Base-by-base conservation (phyloP, 2,113 vertebrate species). In the Prietella phreatophila region DNA sequence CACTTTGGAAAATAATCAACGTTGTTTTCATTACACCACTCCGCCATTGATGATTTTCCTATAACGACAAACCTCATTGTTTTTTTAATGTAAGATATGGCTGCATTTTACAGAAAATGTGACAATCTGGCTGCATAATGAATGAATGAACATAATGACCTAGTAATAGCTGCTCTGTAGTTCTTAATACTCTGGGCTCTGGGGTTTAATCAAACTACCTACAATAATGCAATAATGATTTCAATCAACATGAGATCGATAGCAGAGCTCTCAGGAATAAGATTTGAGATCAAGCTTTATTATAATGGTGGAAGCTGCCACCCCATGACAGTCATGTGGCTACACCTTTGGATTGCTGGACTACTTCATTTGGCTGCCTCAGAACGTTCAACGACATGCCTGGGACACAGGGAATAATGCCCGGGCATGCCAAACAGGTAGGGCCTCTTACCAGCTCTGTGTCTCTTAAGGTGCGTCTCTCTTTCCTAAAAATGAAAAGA, bases 401-500 rank as follows among this genome's bases (percentile, higher is more conserved):
- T 73, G 36, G 20, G 33, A 42, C 15, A 1, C 69, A 80, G 17
- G 11, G 15, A 25, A 83, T 53, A 55, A 67, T n/a, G 6, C 33
- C 47, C 17, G 1, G 27, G 67, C 36, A 60, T 50, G 27, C 55
- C 10, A 4, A 30, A 63, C 2, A n/a, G 1, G 19, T 80, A 36
- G 17, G 73, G 11, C 14, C 33, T 67, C 95, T 92, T 91, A 96
- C 96, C 95, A 96, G 92, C 42, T 96, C 93, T 85, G 91, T 27
- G 6, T 91, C 83, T 0, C 82, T 93, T 65, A 96, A 89, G 0
- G 92, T 93, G 67, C 53, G 89, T 73, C 88, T 92, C 89, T 95
- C 91, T 91, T 95, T 96, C 87, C 91, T 93, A 82, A 96, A 94
- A 90, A 96, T 94, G 78, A 96, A 93, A 9, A 94, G 92, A 27